Conservation (phyloP, 2,888 invertebrate genomes). For the Steinernema hermaphroditum region DNA sequence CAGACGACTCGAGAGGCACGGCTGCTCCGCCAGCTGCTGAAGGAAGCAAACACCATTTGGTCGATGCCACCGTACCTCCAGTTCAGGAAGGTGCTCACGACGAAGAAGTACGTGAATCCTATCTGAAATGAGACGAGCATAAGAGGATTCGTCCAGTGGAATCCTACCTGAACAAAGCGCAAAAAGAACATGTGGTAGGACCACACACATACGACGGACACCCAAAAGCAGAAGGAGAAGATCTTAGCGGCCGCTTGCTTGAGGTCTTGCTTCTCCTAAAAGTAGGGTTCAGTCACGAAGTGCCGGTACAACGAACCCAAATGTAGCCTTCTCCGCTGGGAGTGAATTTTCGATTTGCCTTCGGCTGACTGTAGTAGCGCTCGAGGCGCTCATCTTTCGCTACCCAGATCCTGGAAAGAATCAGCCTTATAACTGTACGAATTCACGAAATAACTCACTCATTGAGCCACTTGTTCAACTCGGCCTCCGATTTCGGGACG, state of each 20-base stretch:
- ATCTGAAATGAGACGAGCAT: conserved; percentile 45
- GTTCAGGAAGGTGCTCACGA: conserved; percentile 51
- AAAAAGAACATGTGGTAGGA: conserved; percentile 60
- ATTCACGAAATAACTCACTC: conserved; percentile 39
- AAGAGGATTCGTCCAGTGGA: not conserved
- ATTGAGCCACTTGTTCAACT: conserved; percentile 51
- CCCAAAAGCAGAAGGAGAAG: conserved; percentile 57
- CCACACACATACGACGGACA: conserved; percentile 53
- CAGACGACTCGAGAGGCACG: conserved; percentile 16
- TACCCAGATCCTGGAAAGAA: conserved; percentile 51
- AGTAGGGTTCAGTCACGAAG: not conserved
- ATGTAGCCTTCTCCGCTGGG: conserved; percentile 47
- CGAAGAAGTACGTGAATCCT: conserved; percentile 54
- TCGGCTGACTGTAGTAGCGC: conserved; percentile 55
- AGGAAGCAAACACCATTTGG: conserved; percentile 48
- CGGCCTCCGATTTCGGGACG: conserved; percentile 51
- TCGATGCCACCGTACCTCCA: conserved; percentile 62
- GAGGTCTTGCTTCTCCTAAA: conserved; percentile 48
- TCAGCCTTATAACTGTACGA: conserved; percentile 30
- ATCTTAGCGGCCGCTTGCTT: conserved; percentile 50
- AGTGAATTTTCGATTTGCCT: conserved; percentile 52
- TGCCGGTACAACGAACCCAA: conserved; percentile 40
- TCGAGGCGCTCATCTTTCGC: conserved; percentile 55
- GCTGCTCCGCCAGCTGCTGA: conserved; percentile 40
- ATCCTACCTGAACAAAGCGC: conserved; percentile 50